Conservation (phyloP, 2,113 vertebrate genomes). For the Colossoma macropomum region DNA sequence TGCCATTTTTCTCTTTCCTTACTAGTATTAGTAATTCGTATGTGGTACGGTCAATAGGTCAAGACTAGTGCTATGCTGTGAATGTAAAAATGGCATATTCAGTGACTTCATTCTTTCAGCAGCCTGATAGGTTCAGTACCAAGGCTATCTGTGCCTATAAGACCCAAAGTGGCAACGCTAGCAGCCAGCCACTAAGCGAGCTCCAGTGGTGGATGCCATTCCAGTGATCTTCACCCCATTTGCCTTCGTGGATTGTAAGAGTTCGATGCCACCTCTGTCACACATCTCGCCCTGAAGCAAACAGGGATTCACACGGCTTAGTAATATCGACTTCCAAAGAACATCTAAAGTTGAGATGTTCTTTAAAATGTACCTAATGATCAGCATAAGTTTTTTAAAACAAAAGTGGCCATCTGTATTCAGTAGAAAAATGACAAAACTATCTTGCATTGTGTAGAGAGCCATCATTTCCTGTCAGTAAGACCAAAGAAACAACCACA, state of each 20-base stretch:
- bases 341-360: constrained; percentile 63
- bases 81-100: constrained; percentile 73
- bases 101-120: constrained; percentile 60
- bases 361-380: constrained; percentile 73
- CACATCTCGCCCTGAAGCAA: constrained; percentile 98
- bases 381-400: constrained; percentile 76
- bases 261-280: constrained; percentile 96
- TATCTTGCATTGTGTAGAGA: constrained; percentile 33
- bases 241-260: constrained; percentile 91
- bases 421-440: constrained; percentile 29
- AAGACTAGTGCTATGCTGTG: constrained; percentile 57
- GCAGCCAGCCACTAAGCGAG: constrained; percentile 89
- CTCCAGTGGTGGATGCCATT: constrained; percentile 93
- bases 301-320: constrained; percentile 98
- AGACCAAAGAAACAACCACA: constrained; percentile 56
- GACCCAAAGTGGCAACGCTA: constrained; percentile 87
- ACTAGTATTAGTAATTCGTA: constrained; percentile 45
- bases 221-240: constrained; percentile 93
- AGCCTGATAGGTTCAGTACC: constrained; percentile 81
- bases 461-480: constrained; percentile 32
- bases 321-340: constrained; percentile 91
- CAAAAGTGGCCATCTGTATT: constrained; percentile 44
- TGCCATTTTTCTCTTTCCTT: constrained; percentile 73
- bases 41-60: constrained; percentile 51
- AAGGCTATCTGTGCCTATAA: constrained; percentile 89